A percentile compares a stretch with the other conserved stretches of the same genome.
Evolutionary conservation across 2,113 vertebrate genomes (phyloP).

Genomic region (Rhagologus leucostigma): DNA sequence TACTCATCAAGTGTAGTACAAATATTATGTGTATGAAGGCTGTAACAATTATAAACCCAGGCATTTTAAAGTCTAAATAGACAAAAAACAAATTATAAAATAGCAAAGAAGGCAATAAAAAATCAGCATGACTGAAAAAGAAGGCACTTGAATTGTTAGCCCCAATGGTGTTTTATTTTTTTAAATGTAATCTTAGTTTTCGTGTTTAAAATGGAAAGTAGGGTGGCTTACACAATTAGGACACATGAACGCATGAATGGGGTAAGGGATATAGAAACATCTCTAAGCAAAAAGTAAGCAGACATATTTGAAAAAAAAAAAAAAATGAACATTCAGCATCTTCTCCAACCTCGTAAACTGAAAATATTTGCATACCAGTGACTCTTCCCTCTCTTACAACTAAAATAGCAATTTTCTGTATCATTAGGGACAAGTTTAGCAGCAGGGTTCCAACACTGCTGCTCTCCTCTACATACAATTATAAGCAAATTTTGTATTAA

Average conservation of each 20-base stretch:
- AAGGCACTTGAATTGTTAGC: background rate
- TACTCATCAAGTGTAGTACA: background rate
- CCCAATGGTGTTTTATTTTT: background rate
- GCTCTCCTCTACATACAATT: background rate
- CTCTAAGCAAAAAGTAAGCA: background rate
- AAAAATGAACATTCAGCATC: background rate
- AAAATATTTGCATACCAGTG: background rate
- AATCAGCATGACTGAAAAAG: background rate
- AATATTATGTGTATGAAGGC: background rate
- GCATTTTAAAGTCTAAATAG: background rate
- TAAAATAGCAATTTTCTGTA: background rate
- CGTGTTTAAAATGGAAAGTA: background rate
- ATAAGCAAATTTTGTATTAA: conserved; percentile 27
- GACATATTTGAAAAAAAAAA: background rate
- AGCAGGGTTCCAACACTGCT: background rate
- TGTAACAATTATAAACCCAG: background rate
- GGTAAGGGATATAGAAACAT: background rate
- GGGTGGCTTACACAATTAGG: background rate
- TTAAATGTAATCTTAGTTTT: background rate
- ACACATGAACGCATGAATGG: background rate
- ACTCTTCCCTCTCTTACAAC: background rate
- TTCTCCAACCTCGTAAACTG: background rate
- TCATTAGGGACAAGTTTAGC: background rate
- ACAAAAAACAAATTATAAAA: background rate
- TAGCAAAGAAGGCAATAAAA: background rate